These are phyloP conservation scores for Cordilura impudica DNA, from an alignment of 2,888 invertebrate species.

Conservation along the genomic window DNA sequence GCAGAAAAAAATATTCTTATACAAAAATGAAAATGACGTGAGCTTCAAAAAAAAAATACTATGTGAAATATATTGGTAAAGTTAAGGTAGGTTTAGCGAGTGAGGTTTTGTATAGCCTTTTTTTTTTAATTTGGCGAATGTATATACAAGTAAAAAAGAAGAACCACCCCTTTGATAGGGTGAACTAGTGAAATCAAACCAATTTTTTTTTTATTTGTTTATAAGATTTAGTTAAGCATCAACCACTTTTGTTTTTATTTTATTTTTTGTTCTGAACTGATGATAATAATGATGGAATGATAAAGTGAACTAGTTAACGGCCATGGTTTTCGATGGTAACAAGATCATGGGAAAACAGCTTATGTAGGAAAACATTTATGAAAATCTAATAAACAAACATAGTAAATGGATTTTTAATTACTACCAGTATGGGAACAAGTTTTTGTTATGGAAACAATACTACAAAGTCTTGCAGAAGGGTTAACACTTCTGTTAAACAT, in stretches of 20 bases:
- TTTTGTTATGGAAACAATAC: not conserved
- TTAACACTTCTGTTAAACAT: too few relatives aligned
- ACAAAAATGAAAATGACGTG: not conserved
- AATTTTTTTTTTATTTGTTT: conserved; percentile 38
- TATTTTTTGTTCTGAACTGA: not conserved
- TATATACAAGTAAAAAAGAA: too few relatives aligned
- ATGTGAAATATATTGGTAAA: too few relatives aligned
- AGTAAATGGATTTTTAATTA: conserved; percentile 32
- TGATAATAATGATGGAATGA: conserved; percentile 28
- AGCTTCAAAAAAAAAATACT: not conserved
- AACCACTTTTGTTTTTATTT: conserved; percentile 41
- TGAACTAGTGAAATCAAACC: not conserved
- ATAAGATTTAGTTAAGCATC: conserved; percentile 25
- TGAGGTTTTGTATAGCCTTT: not conserved
- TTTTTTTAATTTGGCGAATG: not conserved
- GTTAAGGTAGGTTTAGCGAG: not conserved
- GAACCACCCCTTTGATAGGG: not conserved
- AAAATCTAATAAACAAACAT: conserved; percentile 26
- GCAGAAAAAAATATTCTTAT: not conserved
- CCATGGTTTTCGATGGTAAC: conserved; percentile 5
- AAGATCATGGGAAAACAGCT: conserved; percentile 54
- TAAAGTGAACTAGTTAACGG: conserved; percentile 35
- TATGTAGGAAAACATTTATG: not conserved
- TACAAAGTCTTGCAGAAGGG: not conserved
- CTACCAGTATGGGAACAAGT: conserved; percentile 4